A percentile compares a stretch with the other conserved stretches of the same genome.
Evolutionary conservation across 2,797 vertebrate genomes (phyloP).

Genomic region (Limosa lapponica): DNA sequence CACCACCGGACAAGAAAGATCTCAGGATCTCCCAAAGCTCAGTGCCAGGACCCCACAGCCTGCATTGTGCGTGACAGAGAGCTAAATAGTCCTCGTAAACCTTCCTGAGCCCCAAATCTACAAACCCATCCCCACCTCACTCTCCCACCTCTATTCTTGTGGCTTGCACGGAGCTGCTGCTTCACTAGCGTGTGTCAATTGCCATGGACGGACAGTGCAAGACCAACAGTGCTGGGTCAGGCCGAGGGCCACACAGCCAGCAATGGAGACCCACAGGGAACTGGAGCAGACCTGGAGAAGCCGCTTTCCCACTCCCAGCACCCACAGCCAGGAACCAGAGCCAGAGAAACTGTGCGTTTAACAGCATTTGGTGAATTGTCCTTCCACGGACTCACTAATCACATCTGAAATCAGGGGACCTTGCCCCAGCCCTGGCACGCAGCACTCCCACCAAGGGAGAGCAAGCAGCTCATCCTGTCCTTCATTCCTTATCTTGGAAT

Average conservation of each 20-base stretch:
- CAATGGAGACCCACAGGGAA: not conserved
- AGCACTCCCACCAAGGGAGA: not conserved
- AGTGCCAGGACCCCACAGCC: not conserved
- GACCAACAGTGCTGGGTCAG: fast-evolving
- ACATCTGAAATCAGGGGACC: fast-evolving
- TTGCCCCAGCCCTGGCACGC: not conserved
- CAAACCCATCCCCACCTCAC: not conserved
- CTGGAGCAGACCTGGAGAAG: not conserved
- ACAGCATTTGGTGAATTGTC: not conserved
- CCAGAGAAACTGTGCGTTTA: not conserved
- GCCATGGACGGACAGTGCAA: fast-evolving
- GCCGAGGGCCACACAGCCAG: not conserved
- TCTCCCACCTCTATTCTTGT: not conserved
- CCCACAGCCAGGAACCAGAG: not conserved
- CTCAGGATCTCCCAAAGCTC: not conserved
- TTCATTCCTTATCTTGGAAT: not conserved
- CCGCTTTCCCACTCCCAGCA: not conserved
- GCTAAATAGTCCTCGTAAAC: no score
- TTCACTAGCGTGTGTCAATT: not conserved
- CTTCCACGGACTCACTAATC: fast-evolving
- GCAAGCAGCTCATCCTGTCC: not conserved
- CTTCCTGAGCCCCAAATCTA: not conserved
- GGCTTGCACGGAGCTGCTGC: not conserved
- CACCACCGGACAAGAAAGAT: not conserved
- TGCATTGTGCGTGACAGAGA: not conserved